Evolutionary conservation across 2,113 vertebrate species (phyloP).

Genomic region (Alexandromys fortis): DNA sequence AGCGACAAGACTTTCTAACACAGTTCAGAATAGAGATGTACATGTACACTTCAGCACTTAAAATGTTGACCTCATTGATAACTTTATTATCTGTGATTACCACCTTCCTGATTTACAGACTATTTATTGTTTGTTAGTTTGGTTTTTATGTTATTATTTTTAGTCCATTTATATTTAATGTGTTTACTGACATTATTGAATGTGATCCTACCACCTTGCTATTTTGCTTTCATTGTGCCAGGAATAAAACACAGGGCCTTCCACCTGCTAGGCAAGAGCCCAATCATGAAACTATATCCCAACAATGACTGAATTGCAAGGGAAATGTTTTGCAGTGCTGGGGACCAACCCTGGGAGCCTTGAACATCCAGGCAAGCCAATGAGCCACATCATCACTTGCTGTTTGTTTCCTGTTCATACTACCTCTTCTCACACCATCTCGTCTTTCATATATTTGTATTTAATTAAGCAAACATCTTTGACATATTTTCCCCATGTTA

Average conservation of each 20-base stretch:
- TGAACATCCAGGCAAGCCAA: not conserved
- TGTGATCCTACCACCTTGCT: not conserved
- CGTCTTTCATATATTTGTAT: not conserved
- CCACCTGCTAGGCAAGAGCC: not conserved
- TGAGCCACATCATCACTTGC: not conserved
- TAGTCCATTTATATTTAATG: not conserved
- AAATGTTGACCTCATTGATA: not conserved
- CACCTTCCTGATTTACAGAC: not conserved
- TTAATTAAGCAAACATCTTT: conserved; percentile 20
- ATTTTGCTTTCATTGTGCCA: not conserved
- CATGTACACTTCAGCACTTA: not conserved
- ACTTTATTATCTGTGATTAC: not conserved
- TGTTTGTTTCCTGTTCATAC: not conserved
- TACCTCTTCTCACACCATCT: not conserved
- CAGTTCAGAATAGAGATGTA: not conserved
- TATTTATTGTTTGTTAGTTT: not conserved
- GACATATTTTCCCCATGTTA: not conserved
- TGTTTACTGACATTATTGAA: not conserved
- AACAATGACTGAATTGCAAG: not conserved
- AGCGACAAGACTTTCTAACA: not conserved
- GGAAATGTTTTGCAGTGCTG: not conserved
- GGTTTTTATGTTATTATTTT: not conserved
- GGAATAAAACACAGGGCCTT: not conserved
- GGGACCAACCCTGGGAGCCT: not conserved
- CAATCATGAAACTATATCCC: not conserved